phyloP scores from a whole-genome alignment of 2,113 vertebrate genomes.

The Trichechus manatus region DNA sequence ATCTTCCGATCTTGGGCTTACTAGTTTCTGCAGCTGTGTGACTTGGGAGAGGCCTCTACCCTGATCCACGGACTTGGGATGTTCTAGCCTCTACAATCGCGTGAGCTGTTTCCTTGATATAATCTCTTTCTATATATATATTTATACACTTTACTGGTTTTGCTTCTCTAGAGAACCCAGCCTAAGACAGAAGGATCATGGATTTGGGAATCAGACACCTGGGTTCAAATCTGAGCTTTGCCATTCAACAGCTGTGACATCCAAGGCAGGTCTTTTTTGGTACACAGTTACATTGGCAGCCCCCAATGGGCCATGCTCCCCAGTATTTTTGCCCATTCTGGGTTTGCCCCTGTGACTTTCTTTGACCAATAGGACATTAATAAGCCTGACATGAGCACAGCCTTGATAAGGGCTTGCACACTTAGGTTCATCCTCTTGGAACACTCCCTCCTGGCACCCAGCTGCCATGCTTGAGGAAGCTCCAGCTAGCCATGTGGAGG shows the following conservation, averaged over 20 bases:
- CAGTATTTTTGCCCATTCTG: not conserved
- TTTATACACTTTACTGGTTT: too few relatives aligned
- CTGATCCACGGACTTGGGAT: too few relatives aligned
- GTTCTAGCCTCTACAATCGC: too few relatives aligned
- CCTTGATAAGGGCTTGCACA: not conserved
- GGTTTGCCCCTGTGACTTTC: not conserved
- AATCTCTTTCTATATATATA: too few relatives aligned
- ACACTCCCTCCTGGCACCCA: not conserved
- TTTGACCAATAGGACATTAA: slow-evolving; percentile 2
- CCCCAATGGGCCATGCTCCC: not conserved
- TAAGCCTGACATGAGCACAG: not conserved
- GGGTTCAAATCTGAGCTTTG: not conserved
- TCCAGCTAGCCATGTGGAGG: not conserved
- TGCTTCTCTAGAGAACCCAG: too few relatives aligned
- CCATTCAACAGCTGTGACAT: not conserved
- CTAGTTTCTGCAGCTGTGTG: too few relatives aligned
- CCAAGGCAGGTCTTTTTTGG: not conserved
- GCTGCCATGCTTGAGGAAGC: not conserved
- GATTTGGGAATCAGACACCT: not conserved
- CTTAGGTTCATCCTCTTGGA: not conserved
- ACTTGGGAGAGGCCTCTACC: too few relatives aligned
- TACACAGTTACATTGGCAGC: not conserved
- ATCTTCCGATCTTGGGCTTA: too few relatives aligned
- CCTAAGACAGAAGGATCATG: not conserved
- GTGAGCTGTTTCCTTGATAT: too few relatives aligned